Evolutionary conservation across 2,888 invertebrate genomes (phyloP).

Genomic region (Polylopha cassiicola): DNA sequence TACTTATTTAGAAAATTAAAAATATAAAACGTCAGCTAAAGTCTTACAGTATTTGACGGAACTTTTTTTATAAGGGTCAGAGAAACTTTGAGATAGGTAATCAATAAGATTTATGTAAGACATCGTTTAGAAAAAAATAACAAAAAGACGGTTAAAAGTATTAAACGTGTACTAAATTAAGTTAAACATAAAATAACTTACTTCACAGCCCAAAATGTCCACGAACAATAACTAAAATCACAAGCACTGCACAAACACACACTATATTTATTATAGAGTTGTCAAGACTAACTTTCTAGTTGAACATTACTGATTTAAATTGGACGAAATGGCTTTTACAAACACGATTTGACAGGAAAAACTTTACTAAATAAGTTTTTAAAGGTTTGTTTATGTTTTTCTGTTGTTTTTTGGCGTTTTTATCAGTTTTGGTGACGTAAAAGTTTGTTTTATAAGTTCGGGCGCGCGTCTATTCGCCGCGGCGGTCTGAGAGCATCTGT

Average conservation of each 20-base stretch:
- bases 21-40: no score
- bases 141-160: no score
- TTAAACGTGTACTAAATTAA: background rate
- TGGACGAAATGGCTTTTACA: no score
- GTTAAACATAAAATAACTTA: constrained; percentile 31
- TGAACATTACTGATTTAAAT: constrained; percentile 29
- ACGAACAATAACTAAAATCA: constrained; percentile 44
- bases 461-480: constrained; percentile 36
- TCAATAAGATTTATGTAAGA: no score
- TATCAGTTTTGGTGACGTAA: constrained; percentile 39
- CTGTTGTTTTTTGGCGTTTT: constrained; percentile 12
- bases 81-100: no score
- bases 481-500: constrained; percentile 44
- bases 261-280: constrained; percentile 40
- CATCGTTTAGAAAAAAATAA: no score
- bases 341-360: no score
- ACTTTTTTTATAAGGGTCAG: no score
- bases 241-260: constrained; percentile 42
- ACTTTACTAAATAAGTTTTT: constrained; percentile 26
- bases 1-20: no score
- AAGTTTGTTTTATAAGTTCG: constrained; percentile 37
- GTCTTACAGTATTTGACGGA: no score
- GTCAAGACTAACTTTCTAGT: constrained; percentile 55
- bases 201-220: constrained; percentile 43
- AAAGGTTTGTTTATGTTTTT: constrained; percentile 24